A percentile compares a stretch with the other conserved stretches of the same genome.
phyloP scores from a whole-genome alignment of 2,797 vertebrate species.

The Pampus argenteus region DNA sequence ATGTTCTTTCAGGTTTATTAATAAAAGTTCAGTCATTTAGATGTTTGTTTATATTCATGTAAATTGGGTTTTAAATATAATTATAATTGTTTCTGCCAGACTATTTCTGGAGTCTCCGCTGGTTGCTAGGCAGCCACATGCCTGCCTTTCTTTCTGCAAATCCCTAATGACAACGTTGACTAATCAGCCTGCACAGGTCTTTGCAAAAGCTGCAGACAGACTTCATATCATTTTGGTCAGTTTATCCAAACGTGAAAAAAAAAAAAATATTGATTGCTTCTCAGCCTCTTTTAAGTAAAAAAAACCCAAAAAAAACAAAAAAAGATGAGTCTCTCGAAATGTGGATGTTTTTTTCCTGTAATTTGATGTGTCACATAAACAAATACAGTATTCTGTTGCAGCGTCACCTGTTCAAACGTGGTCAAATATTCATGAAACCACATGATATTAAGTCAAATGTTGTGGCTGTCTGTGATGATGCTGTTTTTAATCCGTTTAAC shows the following conservation, averaged over 20 bases:
- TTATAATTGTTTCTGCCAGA: neutral
- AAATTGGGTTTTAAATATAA: neutral
- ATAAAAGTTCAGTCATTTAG: neutral
- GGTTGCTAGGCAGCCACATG: neutral
- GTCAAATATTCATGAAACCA: constrained; percentile 5
- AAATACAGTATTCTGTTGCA: neutral
- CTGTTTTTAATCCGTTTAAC: constrained; percentile 53
- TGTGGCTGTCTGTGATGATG: neutral
- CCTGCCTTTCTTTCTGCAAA: neutral
- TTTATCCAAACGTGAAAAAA: neutral
- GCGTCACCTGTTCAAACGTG: neutral
- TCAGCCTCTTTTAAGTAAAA: neutral
- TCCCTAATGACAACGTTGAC: neutral
- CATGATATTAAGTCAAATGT: neutral
- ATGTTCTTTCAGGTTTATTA: too few relatives aligned
- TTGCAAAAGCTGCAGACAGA: constrained; percentile 1
- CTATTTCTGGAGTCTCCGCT: neutral
- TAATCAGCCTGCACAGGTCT: neutral
- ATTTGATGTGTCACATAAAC: neutral
- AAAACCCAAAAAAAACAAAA: too few relatives aligned
- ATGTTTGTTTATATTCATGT: too few relatives aligned
- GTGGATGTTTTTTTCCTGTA: neutral
- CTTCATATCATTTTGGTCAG: constrained; percentile 3
- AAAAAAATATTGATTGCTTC: neutral
- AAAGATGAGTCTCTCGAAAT: neutral